phyloP scores from a whole-genome alignment of 2,888 invertebrate genomes.

The Calliphora vomitoria region DNA sequence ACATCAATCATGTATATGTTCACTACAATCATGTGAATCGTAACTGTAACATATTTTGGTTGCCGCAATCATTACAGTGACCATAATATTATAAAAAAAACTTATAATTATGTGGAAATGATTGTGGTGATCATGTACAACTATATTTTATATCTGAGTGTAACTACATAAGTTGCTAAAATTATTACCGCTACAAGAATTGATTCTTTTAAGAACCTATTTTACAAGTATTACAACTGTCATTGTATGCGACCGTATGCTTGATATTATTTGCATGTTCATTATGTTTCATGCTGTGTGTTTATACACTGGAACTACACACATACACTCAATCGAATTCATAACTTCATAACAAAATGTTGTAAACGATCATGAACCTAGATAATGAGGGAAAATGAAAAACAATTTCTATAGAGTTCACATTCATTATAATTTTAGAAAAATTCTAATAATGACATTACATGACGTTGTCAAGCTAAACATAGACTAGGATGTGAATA shows the following conservation, averaged over 20 bases:
- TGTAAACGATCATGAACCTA: conserved; percentile 51
- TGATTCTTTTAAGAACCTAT: conserved; percentile 1
- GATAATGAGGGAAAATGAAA: conserved; percentile 28
- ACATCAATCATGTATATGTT: too few relatives aligned
- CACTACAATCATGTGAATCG: too few relatives aligned
- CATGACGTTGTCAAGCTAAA: background rate
- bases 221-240: background rate
- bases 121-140: too few relatives aligned
- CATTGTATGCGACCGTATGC: background rate
- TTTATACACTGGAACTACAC: conserved; percentile 57
- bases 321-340: conserved; percentile 11
- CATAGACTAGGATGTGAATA: conserved; percentile 15
- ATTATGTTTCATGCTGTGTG: conserved; percentile 55
- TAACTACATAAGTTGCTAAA: too few relatives aligned
- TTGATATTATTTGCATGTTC: conserved; percentile 60
- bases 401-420: background rate
- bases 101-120: too few relatives aligned
- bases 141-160: too few relatives aligned
- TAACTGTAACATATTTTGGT: too few relatives aligned
- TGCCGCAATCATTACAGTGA: too few relatives aligned
- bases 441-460: conserved; percentile 5
- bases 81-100: too few relatives aligned
- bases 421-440: background rate
- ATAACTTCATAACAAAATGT: conserved; percentile 6
- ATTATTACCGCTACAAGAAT: background rate